Percentiles rank a stretch among this genome's conserved stretches.
These are phyloP conservation scores for Epizoanthus ramosus DNA, from an alignment of 92 coral and sea anemone species.

Conservation along the genomic window DNA sequence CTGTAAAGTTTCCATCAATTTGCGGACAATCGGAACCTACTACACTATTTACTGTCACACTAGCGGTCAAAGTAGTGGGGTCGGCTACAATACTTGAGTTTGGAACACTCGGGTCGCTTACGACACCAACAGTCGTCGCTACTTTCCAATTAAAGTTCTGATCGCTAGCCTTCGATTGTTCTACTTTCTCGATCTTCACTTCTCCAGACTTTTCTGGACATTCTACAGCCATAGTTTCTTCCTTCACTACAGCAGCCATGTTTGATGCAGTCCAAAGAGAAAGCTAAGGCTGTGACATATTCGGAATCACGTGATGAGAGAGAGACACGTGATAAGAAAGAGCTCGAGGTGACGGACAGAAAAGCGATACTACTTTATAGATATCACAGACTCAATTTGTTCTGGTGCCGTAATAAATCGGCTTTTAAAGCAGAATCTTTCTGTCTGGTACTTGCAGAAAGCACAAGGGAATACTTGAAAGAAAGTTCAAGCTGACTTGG, in stretches of 20 bases:
- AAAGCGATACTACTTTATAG: slow-evolving; percentile 18
- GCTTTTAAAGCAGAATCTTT: slow-evolving; percentile 6
- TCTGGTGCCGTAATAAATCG: slow-evolving; percentile 14
- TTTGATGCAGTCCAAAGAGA: slow-evolving; percentile 72
- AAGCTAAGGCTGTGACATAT: slow-evolving; percentile 81
- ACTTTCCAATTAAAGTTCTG: slow-evolving; percentile 92
- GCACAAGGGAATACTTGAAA: slow-evolving; percentile 58
- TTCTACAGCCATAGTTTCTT: slow-evolving; percentile 71
- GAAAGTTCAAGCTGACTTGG: slow-evolving; percentile 52
- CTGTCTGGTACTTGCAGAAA: slow-evolving; percentile 51
- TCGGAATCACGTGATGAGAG: slow-evolving; percentile 64
- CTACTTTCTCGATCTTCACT: slow-evolving; percentile 94
- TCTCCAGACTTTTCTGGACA: slow-evolving; percentile 90
- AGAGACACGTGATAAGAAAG: slow-evolving; percentile 86
- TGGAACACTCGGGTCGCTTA: slow-evolving; percentile 69
- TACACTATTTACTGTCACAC: slow-evolving; percentile 70
- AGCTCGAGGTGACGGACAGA: slow-evolving; percentile 45
- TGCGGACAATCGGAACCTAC: slow-evolving; percentile 85
- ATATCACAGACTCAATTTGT: slow-evolving; percentile 3
- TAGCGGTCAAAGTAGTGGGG: slow-evolving; percentile 69
- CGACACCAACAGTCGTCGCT: slow-evolving; percentile 72
- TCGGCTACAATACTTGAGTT: slow-evolving; percentile 52
- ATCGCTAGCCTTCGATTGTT: slow-evolving; percentile 83
- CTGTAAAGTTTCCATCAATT: slow-evolving; percentile 79
- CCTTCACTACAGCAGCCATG: slow-evolving; percentile 87